phyloP scores from a whole-genome alignment of 2,888 invertebrate genomes.

The Calliopum simillimum region DNA sequence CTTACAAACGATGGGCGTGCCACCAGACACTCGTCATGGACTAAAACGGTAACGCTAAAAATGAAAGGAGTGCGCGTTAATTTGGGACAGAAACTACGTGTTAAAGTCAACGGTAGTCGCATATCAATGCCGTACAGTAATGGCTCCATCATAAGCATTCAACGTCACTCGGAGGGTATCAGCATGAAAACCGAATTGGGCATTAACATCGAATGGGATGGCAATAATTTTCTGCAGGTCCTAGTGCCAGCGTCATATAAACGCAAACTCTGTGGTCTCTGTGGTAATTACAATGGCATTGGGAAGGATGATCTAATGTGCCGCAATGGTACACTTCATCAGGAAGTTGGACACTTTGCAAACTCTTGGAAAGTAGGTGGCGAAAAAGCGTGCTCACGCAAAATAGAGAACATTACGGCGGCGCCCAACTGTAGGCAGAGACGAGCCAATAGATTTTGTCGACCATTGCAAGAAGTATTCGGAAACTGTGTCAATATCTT shows the following conservation, averaged over 20 bases:
- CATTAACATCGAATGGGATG: conserved; percentile 91
- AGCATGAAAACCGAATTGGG: conserved; percentile 80
- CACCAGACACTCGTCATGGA: conserved; percentile 88
- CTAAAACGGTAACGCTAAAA: conserved; percentile 86
- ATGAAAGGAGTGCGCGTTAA: conserved; percentile 82
- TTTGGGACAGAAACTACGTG: conserved; percentile 85
- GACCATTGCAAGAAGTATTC: conserved; percentile 73
- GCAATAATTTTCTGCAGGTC: conserved; percentile 91
- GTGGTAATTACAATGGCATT: conserved; percentile 93
- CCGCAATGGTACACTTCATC: conserved; percentile 75
- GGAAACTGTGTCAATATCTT: conserved; percentile 82
- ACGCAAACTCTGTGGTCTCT: conserved; percentile 87
- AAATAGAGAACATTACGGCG: conserved; percentile 68
- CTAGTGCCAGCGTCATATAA: conserved; percentile 80
- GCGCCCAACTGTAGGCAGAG: conserved; percentile 70
- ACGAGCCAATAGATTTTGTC: conserved; percentile 69
- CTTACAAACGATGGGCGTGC: conserved; percentile 87
- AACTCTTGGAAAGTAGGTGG: conserved; percentile 93
- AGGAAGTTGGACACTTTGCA: conserved; percentile 77
- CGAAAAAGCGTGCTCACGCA: conserved; percentile 76
- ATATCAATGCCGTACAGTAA: conserved; percentile 78
- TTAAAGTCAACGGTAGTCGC: conserved; percentile 86
- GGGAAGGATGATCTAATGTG: conserved; percentile 86
- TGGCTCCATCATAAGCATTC: conserved; percentile 72
- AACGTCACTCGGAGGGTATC: conserved; percentile 74